Evolutionary conservation across 2,888 invertebrate genomes (phyloP).

Genomic region (Papilio elwesi): DNA sequence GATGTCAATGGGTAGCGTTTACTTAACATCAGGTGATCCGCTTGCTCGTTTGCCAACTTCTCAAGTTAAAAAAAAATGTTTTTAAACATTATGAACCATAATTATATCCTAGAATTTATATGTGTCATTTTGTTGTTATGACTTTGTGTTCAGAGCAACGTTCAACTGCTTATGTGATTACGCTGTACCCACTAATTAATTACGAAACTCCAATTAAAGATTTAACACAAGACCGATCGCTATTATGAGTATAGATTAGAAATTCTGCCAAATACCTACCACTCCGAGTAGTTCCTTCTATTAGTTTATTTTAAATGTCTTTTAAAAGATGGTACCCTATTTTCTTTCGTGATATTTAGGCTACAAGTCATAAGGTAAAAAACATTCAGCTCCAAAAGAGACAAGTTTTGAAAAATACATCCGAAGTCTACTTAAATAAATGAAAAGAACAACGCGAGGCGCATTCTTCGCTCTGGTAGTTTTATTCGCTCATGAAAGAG

Average conservation of each 20-base stretch:
- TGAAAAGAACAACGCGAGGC: not conserved
- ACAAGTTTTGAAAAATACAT: not conserved
- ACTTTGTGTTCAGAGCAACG: no score
- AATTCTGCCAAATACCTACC: not conserved
- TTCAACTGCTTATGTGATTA: not conserved
- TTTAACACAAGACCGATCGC: conserved; percentile 1
- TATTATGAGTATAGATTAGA: not conserved
- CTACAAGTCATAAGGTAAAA: not conserved
- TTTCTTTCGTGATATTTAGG: not conserved
- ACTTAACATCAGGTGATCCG: no score
- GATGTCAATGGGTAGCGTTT: no score
- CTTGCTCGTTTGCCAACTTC: no score
- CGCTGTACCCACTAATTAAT: not conserved
- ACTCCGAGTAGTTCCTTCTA: not conserved
- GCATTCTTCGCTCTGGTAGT: conserved; percentile 4
- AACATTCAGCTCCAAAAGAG: not conserved
- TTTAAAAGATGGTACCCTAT: not conserved
- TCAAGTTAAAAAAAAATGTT: no score
- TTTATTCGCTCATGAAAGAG: not conserved
- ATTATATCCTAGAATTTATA: no score
- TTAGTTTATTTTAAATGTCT: not conserved
- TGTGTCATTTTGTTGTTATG: no score
- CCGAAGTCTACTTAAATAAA: not conserved
- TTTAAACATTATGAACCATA: no score
- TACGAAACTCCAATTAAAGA: not conserved